Base-by-base conservation (phyloP, 2,888 invertebrate species). In the Noctua janthe region DNA sequence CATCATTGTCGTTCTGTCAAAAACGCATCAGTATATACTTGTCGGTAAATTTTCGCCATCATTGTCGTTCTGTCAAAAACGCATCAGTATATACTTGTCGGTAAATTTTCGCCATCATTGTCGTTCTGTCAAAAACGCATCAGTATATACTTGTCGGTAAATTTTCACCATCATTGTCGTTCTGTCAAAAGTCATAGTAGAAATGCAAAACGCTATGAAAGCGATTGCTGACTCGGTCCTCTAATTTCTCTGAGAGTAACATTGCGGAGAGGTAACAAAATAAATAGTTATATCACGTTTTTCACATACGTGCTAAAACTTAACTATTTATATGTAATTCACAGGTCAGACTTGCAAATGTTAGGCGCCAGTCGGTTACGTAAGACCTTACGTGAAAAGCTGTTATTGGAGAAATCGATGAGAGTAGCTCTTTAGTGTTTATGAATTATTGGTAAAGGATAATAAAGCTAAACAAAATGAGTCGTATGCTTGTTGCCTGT, bases 371-470 rank as follows among this genome's bases (percentile, higher is more conserved):
- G 72, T 72, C 47, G 39, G 43, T 86, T 87, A 76, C 59, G 64
- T 76, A 86, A 87, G 17, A 47, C 62, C 67, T 76, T 80, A 84
- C 35, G 78, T 79, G 76, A 83, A 80, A 83, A 80, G 39, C 56
- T 69, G 71, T 11, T 78, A 62, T 15, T 13, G 54, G 85, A 77
- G 85, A 85, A 85, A 85, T 87, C 87, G 76, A 56, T n/a, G 73
- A 73, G 51, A 71, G 43, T n/a, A 70, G 29, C 56, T 51, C 71
- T 49, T 64, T 69, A 71, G 47, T 80, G 71, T 2, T 35, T 43
- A 51, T 59, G 56, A 73, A 51, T 73, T 71, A 82, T 64, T 77
- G 59, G 35, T 66, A 64, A 69, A 69, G 15, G 29, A 72, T 6
- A 39, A 66, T 69, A 8, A 62, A 70, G 3, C 15, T 39, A 23